Evolutionary conservation across 2,797 vertebrate genomes (phyloP), one percentile per base, ranked within the genome.

Genomic region (Gallirallus australis): DNA sequence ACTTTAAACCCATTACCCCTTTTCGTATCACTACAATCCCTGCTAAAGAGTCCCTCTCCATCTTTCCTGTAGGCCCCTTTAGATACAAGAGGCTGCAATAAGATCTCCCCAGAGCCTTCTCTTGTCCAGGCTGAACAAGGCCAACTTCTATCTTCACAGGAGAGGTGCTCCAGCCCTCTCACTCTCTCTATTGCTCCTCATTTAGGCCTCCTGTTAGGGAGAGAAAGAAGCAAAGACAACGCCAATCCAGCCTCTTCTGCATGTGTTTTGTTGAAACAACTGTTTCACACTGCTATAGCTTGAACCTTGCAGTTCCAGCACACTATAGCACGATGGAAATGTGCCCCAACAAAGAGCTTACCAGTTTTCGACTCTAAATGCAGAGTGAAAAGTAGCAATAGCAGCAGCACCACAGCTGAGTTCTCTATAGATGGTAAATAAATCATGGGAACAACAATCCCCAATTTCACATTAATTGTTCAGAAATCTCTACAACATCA

Each of bases 401-500:
- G 78, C 89, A 90, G 77, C 95, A 93, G 69, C 86, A 60, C 48
- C 96, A 97, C 98, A 98, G 97, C 98, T 98, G 98, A 98, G 93
- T 95, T 97, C 97, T 96, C 92, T 95, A 88, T 93, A 82, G 89
- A 95, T 87, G 93, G 92, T 97, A 97, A 98, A 98, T 98, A 97
- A 98, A 98, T 97, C 96, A 96, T 93, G 88, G 89, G 96, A 97
- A 97, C 86, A 97, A 98, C 97, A 96, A 97, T 97, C 94, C 96
- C 89, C 96, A 97, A 97, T 98, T 98, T 97, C 94, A 93, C 96
- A 97, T 97, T 97, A 98, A 98, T 98, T 98, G 98, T 98, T 96
- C 95, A 78, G 95, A 97, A 98, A 97, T 98, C 96, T 97, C 97
- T 93, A 95, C 94, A 96, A 97, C 97, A 98, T 98, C 95, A 98